Percentiles rank a stretch among this genome's conserved stretches.
phyloP scores from a whole-genome alignment of 2,797 vertebrate species.

The Catamblyrhynchus diadema region DNA sequence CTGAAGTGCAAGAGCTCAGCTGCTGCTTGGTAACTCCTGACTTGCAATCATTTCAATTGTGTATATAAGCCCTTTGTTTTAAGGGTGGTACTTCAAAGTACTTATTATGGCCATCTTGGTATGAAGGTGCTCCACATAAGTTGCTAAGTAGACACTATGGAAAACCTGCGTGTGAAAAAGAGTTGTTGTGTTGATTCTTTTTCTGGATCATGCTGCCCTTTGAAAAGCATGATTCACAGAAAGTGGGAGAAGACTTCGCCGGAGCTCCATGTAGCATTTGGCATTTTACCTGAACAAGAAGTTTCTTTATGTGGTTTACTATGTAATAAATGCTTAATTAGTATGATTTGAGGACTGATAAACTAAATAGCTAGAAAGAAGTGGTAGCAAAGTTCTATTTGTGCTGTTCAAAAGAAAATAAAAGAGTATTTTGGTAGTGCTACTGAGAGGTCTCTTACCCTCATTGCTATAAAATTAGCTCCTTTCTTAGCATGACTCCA shows the following conservation, averaged over 20 bases:
- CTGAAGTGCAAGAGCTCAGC: not conserved
- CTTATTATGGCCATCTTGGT: constrained; percentile 23
- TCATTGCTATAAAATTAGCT: not conserved
- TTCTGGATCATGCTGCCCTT: not conserved
- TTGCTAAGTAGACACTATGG: constrained; percentile 8
- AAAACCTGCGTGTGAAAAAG: constrained; percentile 24
- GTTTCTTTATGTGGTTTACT: constrained; percentile 55
- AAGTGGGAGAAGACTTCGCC: not conserved
- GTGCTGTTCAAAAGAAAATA: constrained; percentile 21
- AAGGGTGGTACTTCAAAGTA: constrained; percentile 36
- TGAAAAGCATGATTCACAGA: constrained; percentile 22
- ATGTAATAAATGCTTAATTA: constrained; percentile 55
- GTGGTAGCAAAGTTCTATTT: constrained; percentile 40
- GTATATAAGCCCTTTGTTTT: constrained; percentile 30
- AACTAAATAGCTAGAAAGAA: constrained; percentile 42
- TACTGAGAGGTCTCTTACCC: not conserved
- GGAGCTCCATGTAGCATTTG: constrained; percentile 53
- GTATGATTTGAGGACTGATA: constrained; percentile 59
- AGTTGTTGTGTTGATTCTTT: constrained; percentile 11
- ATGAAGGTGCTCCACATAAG: constrained; percentile 35
- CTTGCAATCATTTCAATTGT: constrained; percentile 11
- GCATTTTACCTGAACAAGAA: constrained; percentile 44
- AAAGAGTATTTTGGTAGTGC: not conserved
- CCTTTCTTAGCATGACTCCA: not conserved
- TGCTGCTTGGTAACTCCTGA: not conserved